These are phyloP conservation scores for Myopa tessellatipennis DNA, from an alignment of 2,888 invertebrate genomes.

Conservation along the genomic window DNA sequence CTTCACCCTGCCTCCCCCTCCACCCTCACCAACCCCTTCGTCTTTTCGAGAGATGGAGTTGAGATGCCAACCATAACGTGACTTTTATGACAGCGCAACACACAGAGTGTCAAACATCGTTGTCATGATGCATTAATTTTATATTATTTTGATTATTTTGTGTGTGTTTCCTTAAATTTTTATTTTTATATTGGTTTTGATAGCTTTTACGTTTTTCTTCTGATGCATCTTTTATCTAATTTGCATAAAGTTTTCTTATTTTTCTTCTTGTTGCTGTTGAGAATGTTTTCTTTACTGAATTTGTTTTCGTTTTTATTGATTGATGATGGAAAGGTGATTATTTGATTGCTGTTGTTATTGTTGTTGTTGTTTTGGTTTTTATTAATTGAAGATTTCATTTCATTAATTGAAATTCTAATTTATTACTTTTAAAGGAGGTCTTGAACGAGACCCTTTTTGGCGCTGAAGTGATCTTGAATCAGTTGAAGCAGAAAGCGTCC, in stretches of 20 bases:
- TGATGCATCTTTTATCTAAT: neutral
- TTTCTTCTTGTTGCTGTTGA: too few species aligned
- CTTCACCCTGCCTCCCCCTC: too few species aligned
- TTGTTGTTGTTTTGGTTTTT: neutral
- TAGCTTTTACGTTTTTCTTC: too few species aligned
- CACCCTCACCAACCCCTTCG: neutral
- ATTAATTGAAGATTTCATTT: neutral
- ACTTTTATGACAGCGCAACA: constrained; percentile 7
- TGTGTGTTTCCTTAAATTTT: neutral
- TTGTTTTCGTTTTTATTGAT: neutral
- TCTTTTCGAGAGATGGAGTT: neutral
- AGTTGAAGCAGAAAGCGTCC: too few species aligned
- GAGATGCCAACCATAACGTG: neutral
- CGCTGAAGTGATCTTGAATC: constrained; percentile 7
- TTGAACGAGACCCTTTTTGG: neutral
- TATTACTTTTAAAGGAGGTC: constrained; percentile 16
- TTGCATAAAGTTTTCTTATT: neutral
- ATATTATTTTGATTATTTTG: neutral
- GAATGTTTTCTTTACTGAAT: neutral
- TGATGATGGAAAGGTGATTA: neutral
- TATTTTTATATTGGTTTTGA: neutral
- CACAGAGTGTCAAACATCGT: constrained; percentile 17
- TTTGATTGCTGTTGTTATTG: neutral
- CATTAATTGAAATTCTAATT: constrained; percentile 18
- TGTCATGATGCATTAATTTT: constrained; percentile 20